Evolutionary conservation across 2,797 vertebrate species (phyloP).

Genomic region (Aplochiton taeniatus): DNA sequence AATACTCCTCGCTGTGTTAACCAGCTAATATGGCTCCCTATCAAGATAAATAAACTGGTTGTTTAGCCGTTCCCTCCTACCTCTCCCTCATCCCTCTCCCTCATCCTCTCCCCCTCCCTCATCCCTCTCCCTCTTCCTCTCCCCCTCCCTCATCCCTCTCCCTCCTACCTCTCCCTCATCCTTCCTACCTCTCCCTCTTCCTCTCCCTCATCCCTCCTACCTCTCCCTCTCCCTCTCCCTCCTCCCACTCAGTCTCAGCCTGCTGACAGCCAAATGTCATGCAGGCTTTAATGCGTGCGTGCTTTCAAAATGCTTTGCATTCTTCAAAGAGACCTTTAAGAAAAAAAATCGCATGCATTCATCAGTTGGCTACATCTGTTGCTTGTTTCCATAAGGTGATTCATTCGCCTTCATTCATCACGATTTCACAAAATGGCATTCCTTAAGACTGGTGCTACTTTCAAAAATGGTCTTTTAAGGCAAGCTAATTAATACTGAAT

Average conservation of each 20-base stretch:
- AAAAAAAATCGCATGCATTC: conserved; percentile 5
- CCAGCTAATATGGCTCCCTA: too few species aligned
- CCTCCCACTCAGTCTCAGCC: not conserved
- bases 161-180: not conserved
- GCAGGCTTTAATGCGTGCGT: not conserved
- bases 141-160: not conserved
- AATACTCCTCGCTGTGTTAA: too few species aligned
- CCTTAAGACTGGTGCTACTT: too few species aligned
- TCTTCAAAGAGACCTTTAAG: not conserved
- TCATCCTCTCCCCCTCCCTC: not conserved
- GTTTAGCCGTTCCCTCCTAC: not conserved
- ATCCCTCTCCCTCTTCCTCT: conserved; percentile 9
- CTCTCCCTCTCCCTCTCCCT: conserved; percentile 3
- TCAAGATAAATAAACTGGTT: too few species aligned
- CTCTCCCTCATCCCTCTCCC: conserved; percentile 2
- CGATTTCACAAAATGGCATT: too few species aligned
- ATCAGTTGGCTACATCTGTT: conserved; percentile 1
- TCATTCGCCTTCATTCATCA: too few species aligned
- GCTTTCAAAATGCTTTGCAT: not conserved
- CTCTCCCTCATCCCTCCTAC: not conserved
- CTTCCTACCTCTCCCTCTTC: conserved; percentile 2
- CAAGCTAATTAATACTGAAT: too few species aligned
- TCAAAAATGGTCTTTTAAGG: too few species aligned
- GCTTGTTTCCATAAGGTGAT: not conserved
- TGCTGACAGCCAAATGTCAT: not conserved